Percentiles rank a stretch among this genome's conserved stretches.
phyloP scores from a whole-genome alignment of 2,113 vertebrate genomes.

The Todiramphus saurophagus region DNA sequence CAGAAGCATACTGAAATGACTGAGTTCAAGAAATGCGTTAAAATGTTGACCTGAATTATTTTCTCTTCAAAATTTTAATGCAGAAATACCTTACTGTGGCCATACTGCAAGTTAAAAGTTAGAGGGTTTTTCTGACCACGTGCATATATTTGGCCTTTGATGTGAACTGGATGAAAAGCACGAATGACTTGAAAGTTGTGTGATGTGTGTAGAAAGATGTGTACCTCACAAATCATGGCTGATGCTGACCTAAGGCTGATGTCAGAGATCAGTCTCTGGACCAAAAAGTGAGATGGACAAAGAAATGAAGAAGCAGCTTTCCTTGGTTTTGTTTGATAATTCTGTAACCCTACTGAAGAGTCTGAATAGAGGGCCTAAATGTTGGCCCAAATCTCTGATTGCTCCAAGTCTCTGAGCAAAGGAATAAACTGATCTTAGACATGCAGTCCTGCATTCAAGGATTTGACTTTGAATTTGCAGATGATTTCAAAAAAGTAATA shows the following conservation, averaged over 20 bases:
- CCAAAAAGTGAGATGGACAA: background rate
- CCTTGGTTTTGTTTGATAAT: background rate
- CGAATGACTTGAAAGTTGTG: background rate
- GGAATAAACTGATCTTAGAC: background rate
- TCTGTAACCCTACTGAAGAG: background rate
- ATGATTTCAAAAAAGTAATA: background rate
- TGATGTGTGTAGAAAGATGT: background rate
- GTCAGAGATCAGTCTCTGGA: background rate
- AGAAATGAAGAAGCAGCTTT: background rate
- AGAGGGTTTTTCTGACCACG: fast-evolving
- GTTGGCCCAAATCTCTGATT: background rate
- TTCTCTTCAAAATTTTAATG: background rate
- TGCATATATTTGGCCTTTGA: background rate
- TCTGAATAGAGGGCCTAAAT: background rate
- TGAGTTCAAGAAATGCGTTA: background rate
- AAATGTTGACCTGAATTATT: background rate
- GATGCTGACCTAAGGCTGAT: background rate
- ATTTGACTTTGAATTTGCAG: background rate
- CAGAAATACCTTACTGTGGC: background rate
- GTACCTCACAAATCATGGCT: background rate
- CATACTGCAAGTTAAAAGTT: background rate
- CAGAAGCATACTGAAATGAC: background rate
- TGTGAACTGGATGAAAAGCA: background rate
- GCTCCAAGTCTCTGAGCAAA: background rate
- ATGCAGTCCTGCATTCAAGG: background rate